Evolutionary conservation across 2,113 vertebrate species (phyloP), one percentile per base, ranked within the genome.

Genomic region (Tupaia chinensis): DNA sequence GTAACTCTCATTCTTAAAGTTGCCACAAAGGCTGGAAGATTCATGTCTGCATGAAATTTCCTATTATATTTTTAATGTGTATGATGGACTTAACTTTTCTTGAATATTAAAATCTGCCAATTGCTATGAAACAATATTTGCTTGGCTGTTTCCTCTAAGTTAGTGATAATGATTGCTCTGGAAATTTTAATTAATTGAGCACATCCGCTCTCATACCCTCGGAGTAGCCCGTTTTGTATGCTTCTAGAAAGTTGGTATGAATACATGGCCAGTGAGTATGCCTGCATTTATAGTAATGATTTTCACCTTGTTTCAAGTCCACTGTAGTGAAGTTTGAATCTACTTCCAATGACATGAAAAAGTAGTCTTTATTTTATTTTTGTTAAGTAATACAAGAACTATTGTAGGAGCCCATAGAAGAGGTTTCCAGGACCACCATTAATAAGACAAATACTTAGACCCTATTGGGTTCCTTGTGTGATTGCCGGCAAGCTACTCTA

Each of bases 41-140:
- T 89, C 73, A 22, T 80, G 25, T 89, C 66, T 65, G 80, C 25
- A 60, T 95, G 95, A 94, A 70, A 89, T 97, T 96, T 89, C 94
- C 82, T 12, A 69, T 73, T 12, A 69, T 73, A 19, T 94, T 98
- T 94, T 96, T 88, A 27, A 61, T 87, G 89, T 69, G 72, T 97
- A 93, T 95, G 72, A 94, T 10, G 60, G 87, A 93, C 5, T 70
- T 70, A 61, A 27, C 20, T 61, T 96, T 97, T 76, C 95, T 92
- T 61, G 65, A 91, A 6, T 94, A 98, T 97, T 98, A 97, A 98
- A 98, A 85, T 78, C 95, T 93, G 93, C 81, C 72, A n/a, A 17
- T 94, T 97, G 94, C 96, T 97, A 97, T 54, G 65, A 98, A 98
- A 98, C 78, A 56, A 54, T 87, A 93, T 63, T 94, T 96, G 93